phyloP scores from a whole-genome alignment of 2,797 vertebrate genomes.

The Kryptopterus vitreolus region DNA sequence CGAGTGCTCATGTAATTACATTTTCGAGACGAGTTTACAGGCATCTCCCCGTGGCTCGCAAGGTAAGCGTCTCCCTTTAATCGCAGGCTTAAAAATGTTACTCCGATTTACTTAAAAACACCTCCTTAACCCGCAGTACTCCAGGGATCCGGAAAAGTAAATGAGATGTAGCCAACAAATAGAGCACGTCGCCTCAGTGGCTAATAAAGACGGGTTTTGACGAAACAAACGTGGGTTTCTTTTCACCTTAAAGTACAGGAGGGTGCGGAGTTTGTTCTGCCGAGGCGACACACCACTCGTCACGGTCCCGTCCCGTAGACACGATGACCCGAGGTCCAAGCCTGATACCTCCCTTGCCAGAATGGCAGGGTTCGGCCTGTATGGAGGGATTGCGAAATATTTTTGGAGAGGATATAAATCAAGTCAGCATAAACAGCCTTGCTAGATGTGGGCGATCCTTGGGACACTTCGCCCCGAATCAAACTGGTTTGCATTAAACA shows the following conservation, averaged over 20 bases:
- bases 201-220: conserved; percentile 60
- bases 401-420: conserved; percentile 76
- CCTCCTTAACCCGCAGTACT: conserved; percentile 58
- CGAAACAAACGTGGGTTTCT: conserved; percentile 63
- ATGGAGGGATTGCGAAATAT: conserved; percentile 64
- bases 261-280: conserved; percentile 60
- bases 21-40: conserved; percentile 19
- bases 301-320: conserved; percentile 59
- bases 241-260: conserved; percentile 65
- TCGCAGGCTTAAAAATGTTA: conserved; percentile 77
- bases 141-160: conserved; percentile 50
- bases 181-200: conserved; percentile 52
- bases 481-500: conserved; percentile 87
- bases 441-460: conserved; percentile 80
- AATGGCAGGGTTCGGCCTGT: conserved; percentile 58
- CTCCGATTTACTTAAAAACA: conserved; percentile 79
- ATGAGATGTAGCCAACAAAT: conserved; percentile 24
- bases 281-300: conserved; percentile 58
- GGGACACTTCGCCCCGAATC: conserved; percentile 82
- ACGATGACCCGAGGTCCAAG: conserved; percentile 68
- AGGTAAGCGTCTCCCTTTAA: conserved; percentile 57
- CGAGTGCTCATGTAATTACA: conserved; percentile 6
- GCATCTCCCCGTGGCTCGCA: conserved; percentile 13
- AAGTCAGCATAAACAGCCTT: conserved; percentile 80
- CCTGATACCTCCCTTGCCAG: conserved; percentile 58